A percentile compares a stretch with the other conserved stretches of the same genome.
phyloP scores from a whole-genome alignment of 1,140 invertebrate species.

The Diplogasteroides magnus region DNA sequence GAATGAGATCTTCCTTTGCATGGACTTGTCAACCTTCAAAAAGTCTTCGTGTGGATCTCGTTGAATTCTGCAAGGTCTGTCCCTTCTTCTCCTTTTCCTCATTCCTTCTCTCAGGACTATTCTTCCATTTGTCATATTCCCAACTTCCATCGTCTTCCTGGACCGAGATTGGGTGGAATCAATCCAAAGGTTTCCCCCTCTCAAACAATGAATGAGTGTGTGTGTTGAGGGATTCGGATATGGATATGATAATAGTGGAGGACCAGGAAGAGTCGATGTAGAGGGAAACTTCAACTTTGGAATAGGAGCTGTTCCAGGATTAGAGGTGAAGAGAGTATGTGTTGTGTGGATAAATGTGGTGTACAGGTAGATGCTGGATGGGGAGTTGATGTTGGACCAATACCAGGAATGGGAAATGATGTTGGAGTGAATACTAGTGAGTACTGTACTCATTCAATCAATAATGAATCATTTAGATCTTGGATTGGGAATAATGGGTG shows the following conservation, averaged over 20 bases:
- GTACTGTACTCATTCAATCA: background rate
- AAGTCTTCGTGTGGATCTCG: constrained; percentile 36
- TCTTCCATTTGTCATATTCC: constrained; percentile 27
- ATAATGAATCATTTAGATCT: constrained; percentile 1
- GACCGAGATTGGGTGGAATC: constrained; percentile 28
- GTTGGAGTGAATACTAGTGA: constrained; percentile 32
- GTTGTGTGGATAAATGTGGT: background rate
- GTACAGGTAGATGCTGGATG: constrained; percentile 23
- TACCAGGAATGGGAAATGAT: constrained; percentile 36
- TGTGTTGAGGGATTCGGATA: background rate
- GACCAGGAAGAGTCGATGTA: constrained; percentile 33
- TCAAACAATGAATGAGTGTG: constrained; percentile 7
- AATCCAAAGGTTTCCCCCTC: constrained; percentile 2
- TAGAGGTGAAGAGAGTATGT: constrained; percentile 24
- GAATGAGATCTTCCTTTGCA: constrained; percentile 33
- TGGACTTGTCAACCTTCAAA: constrained; percentile 39
- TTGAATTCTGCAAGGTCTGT: constrained; percentile 37
- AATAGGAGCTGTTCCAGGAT: constrained; percentile 34
- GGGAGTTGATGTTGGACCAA: constrained; percentile 40
- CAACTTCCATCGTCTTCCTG: constrained; percentile 36
- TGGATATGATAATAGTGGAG: constrained; percentile 2
- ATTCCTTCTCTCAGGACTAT: constrained; percentile 31
- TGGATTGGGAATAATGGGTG: constrained; percentile 29
- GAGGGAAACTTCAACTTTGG: constrained; percentile 34
- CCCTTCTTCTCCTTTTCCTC: background rate